Base-by-base conservation (phyloP, 2,113 vertebrate genomes). In the Silurus glanis region DNA sequence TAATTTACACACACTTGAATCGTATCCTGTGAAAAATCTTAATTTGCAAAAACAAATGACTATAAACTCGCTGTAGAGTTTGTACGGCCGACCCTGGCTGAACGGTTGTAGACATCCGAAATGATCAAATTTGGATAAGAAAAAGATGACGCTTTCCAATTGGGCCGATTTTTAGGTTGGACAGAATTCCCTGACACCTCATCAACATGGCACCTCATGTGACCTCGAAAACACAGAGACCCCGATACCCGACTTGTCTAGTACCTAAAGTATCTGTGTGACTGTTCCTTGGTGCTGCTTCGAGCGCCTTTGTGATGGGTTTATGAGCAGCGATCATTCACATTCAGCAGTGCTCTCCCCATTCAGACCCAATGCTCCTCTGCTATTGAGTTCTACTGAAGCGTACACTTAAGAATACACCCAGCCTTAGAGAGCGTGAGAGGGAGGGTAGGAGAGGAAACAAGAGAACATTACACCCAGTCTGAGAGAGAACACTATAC, bases 271-370 rank as follows among this genome's bases (percentile, higher is more conserved):
- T 21, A 59, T 37, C 14, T 5, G 9, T 59, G 56, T 59, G 55
- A 80, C 55, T 80, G 56, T 58, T 59, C 45, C 37, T 80, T 9
- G 28, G 56, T 80, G 56, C 17, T 23, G n/a, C 85, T 84, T 71
- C 47, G 62, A 89, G 25, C 21, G 85, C 28, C 67, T 86, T 66
- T 86, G 85, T 90, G 89, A 85, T 37, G 88, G 84, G 89, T 94
- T 94, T 93, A 94, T 92, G 91, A 92, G 92, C 90, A 87, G 91
- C 91, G 93, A 93, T 93, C 94, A 94, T 94, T 90, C 91, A 91
- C 93, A 92, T 91, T 93, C 92, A 89, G 92, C 91, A 88, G 91
- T 86, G 91, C 91, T 93, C 90, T 93, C 92, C 89, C 92, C 93
- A 92, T 93, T 93, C 92, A 93, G 93, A 94, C 87, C 85, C 90